Evolutionary conservation across 2,888 invertebrate genomes (phyloP).

Genomic region (Blastobasis adustella): DNA sequence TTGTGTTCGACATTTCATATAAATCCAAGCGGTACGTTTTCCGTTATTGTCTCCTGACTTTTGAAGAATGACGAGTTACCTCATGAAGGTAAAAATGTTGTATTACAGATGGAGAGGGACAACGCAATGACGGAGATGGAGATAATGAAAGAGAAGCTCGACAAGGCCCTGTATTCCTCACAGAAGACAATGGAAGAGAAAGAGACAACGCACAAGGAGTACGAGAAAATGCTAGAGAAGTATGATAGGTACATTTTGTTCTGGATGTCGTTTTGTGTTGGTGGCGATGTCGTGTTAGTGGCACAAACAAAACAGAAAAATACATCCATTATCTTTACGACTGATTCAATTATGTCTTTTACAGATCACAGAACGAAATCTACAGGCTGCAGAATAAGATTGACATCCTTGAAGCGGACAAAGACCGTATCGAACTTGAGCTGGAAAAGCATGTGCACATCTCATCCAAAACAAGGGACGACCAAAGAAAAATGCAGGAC

Average conservation of each 20-base stretch:
- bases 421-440: conserved; percentile 89
- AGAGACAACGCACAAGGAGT: conserved; percentile 91
- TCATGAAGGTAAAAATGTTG: not conserved
- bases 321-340: conserved; percentile 5
- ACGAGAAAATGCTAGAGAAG: conserved; percentile 94
- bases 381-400: conserved; percentile 92
- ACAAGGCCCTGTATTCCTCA: conserved; percentile 87
- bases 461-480: conserved; percentile 87
- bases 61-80: no score
- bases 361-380: conserved; percentile 90
- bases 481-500: conserved; percentile 89
- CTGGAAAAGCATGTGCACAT: conserved; percentile 88
- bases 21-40: no score
- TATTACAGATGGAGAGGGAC: conserved; percentile 86
- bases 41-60: no score
- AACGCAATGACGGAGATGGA: conserved; percentile 89
- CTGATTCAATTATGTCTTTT: conserved; percentile 23
- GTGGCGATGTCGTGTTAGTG: conserved; percentile 34
- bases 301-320: conserved; percentile 3
- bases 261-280: conserved; percentile 60
- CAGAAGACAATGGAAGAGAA: conserved; percentile 92
- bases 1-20: no score
- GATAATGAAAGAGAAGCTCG: conserved; percentile 91
- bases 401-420: conserved; percentile 90
- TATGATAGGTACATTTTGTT: conserved; percentile 83